These are phyloP conservation scores for Riparia riparia DNA, from an alignment of 2,113 vertebrate species.

Conservation along the genomic window DNA sequence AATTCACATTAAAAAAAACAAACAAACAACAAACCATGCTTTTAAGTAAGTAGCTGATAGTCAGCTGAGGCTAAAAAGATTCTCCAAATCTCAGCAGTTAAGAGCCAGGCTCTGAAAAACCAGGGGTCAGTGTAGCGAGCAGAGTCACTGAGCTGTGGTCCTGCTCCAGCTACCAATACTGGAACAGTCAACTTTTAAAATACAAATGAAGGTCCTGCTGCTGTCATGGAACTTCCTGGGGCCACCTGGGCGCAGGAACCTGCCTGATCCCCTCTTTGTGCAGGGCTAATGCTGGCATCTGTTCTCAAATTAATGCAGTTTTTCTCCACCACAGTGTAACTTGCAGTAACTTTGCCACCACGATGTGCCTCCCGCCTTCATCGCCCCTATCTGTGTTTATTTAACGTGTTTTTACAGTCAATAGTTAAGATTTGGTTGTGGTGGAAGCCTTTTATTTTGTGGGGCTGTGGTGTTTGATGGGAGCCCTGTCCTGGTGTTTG, in stretches of 20 bases:
- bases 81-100: neutral
- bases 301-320: neutral
- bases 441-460: neutral
- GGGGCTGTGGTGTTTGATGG: neutral
- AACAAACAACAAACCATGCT: fast-evolving
- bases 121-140: fast-evolving
- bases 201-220: neutral
- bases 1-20: neutral
- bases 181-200: neutral
- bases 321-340: neutral
- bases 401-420: neutral
- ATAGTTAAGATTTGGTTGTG: neutral
- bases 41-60: neutral
- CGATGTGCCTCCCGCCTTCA: neutral
- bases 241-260: neutral
- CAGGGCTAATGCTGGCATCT: neutral
- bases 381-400: neutral
- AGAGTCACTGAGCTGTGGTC: neutral
- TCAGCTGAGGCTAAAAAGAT: neutral
- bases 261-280: neutral
- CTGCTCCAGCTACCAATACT: neutral
- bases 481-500: neutral
- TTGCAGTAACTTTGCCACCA: neutral
- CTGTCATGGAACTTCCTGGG: neutral
- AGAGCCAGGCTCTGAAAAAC: neutral